Evolutionary conservation across 1,140 invertebrate species (phyloP).

Genomic region (Panagrolaimus sp.): DNA sequence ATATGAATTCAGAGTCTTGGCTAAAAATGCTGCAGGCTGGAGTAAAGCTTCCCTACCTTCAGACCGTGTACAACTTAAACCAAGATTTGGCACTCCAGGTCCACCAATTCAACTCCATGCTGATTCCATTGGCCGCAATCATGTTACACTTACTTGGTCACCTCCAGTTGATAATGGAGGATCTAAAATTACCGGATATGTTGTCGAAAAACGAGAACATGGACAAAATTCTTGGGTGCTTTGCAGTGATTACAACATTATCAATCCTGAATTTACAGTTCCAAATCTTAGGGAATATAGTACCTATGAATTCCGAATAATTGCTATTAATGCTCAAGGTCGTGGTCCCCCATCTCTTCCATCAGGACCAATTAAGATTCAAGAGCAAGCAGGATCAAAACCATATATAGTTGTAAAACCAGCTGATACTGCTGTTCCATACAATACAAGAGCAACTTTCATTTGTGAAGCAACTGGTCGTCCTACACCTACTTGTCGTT

Average conservation of each 20-base stretch:
- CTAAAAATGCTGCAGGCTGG: constrained; percentile 90
- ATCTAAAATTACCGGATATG: constrained; percentile 73
- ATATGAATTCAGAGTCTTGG: constrained; percentile 88
- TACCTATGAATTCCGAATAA: constrained; percentile 85
- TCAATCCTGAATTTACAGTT: constrained; percentile 73
- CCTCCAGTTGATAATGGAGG: constrained; percentile 62
- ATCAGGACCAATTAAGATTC: constrained; percentile 74
- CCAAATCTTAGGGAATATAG: constrained; percentile 74
- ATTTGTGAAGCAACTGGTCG: constrained; percentile 82
- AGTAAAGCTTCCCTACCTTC: constrained; percentile 81
- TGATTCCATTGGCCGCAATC: constrained; percentile 55
- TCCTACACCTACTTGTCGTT: constrained; percentile 78
- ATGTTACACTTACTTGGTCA: constrained; percentile 61
- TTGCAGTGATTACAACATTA: constrained; percentile 79
- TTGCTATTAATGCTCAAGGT: constrained; percentile 75
- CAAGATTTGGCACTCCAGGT: constrained; percentile 67
- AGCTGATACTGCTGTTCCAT: constrained; percentile 71
- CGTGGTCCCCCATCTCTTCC: constrained; percentile 79
- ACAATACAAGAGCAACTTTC: constrained; percentile 77
- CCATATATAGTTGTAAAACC: constrained; percentile 84
- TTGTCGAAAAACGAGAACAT: constrained; percentile 80
- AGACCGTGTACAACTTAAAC: constrained; percentile 73
- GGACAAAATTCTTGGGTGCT: constrained; percentile 73
- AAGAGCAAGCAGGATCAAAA: constrained; percentile 69
- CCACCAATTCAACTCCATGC: constrained; percentile 52